Evolutionary conservation across 2,888 invertebrate species (phyloP), one percentile per base, ranked within the genome.

Genomic region (Temnothorax unifasciatus): DNA sequence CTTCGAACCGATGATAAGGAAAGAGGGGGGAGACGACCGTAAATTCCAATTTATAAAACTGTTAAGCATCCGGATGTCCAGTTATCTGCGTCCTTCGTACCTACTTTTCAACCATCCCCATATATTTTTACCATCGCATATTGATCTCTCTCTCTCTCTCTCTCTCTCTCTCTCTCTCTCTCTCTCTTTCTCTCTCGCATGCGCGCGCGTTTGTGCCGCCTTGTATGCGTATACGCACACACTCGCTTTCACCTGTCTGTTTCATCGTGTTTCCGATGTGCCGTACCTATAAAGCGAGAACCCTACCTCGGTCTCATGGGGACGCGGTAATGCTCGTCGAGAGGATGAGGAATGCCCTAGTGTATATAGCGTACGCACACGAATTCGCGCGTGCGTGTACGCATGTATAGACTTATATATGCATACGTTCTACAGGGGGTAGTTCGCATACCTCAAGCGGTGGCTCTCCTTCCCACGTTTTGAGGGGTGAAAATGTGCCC

Each of bases 11-110:
- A 88, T 90, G 90, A 88, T 90, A 90, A 90, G 90, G 61, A 63
- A 59, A 71, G 52, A 85, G 75, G 81, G 38, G 66, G 61, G 64
- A 84, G 79, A 50, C 69, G 66, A 85, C 84, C 91, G 91, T 93
- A 93, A 93, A 93, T 93, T 93, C 92, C 93, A 93, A 93, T 93
- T 93, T 93, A 93, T 92, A 92, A 93, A 93, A 93, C 92, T 93
- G 93, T 93, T 93, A 91, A 92, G 89, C 90, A 86, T 68, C 83
- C 83, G 87, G 47, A 83, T 82, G 89, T 86, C 82, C 85, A 90
- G 81, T 87, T 88, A 89, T 89, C 87, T 87, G 89, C 69, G 84
- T 73, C 77, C 82, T 73, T 84, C 75, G 74, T 87, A 75, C 87
- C 90, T 86, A 86, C 85, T 91, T 90, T 88, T 85, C 86, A 85